Conservation (phyloP, 2,888 invertebrate genomes). For the Malthinus seriepunctatus region DNA sequence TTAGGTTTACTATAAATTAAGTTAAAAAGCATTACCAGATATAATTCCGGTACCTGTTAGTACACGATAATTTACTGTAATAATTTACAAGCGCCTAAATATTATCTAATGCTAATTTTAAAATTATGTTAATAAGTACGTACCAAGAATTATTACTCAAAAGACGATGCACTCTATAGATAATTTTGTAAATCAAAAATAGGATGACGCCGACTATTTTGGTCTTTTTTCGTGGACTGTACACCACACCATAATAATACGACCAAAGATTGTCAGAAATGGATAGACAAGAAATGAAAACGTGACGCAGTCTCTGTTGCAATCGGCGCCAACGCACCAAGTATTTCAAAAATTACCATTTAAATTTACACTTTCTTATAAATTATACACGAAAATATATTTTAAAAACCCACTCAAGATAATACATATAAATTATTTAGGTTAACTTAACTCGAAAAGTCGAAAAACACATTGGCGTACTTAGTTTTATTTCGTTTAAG, state of each 20-base stretch:
- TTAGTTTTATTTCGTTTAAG: too few relatives aligned
- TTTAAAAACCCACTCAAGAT: too few relatives aligned
- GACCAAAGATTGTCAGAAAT: slow-evolving; percentile 8
- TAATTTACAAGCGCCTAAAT: too few relatives aligned
- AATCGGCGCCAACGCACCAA: not conserved
- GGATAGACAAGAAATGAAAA: not conserved
- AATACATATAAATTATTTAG: too few relatives aligned
- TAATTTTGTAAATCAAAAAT: slow-evolving; percentile 20
- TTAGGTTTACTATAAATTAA: too few relatives aligned
- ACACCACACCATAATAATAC: slow-evolving; percentile 19
- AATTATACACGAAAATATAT: too few relatives aligned
- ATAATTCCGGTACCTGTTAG: too few relatives aligned
- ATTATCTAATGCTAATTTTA: slow-evolving; percentile 7
- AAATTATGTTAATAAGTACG: slow-evolving; percentile 21
- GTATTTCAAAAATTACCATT: not conserved
- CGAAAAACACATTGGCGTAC: too few relatives aligned
- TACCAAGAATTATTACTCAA: slow-evolving; percentile 26
- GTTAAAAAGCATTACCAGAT: too few relatives aligned
- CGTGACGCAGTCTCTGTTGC: slow-evolving; percentile 1
- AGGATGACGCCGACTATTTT: slow-evolving; percentile 19
- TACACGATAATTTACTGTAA: too few relatives aligned
- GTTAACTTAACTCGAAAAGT: too few relatives aligned
- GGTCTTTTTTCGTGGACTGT: slow-evolving; percentile 18
- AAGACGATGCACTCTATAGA: slow-evolving; percentile 32
- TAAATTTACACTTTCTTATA: not conserved